Conservation (phyloP, 2,888 invertebrate species). For the Diarsia dahlii region DNA sequence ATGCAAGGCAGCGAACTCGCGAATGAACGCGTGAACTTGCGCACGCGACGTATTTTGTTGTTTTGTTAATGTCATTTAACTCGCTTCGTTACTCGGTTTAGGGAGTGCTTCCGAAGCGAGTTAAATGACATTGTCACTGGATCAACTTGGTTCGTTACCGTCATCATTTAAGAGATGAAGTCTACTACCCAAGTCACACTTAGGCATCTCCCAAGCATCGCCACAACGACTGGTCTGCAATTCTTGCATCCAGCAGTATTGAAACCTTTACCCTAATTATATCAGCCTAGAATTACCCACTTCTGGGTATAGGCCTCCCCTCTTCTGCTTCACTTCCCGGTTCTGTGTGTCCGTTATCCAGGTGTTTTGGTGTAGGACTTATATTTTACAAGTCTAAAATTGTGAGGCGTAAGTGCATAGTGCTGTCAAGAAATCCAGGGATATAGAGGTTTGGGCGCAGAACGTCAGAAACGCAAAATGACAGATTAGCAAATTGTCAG, state of each 20-base stretch:
- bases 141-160: background rate
- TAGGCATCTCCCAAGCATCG: background rate
- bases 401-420: background rate
- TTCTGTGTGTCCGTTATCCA: too few species aligned
- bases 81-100: background rate
- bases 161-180: too few species aligned
- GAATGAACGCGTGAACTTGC: constrained; percentile 56
- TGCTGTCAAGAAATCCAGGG: background rate
- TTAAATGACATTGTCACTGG: too few species aligned
- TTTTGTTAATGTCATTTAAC: background rate
- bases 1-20: constrained; percentile 57
- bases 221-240: background rate
- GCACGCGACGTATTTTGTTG: constrained; percentile 23
- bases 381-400: background rate
- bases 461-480: too few species aligned
- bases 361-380: background rate
- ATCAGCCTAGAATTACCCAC: background rate
- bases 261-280: background rate
- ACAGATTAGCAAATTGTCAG: too few species aligned
- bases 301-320: too few species aligned
- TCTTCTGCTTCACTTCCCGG: too few species aligned
- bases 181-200: background rate
- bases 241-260: background rate
- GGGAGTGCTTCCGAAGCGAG: too few species aligned
- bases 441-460: too few species aligned